phyloP scores from a whole-genome alignment of 2,113 vertebrate species.

The Ciconia boyciana region DNA sequence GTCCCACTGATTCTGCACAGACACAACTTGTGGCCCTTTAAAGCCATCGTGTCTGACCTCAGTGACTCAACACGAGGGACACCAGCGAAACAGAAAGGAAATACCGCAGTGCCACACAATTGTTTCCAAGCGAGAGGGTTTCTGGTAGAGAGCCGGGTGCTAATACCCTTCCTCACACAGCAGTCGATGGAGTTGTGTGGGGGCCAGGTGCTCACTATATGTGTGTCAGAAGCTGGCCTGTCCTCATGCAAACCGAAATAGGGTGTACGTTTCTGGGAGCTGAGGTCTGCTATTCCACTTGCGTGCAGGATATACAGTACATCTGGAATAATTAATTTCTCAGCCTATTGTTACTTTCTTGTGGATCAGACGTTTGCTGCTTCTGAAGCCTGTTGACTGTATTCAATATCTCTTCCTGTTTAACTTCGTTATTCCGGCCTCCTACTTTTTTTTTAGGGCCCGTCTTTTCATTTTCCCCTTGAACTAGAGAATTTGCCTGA shows the following conservation, averaged over 20 bases:
- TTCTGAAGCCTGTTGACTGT: conserved; percentile 3
- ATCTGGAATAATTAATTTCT: conserved; percentile 45
- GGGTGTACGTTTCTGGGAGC: background rate
- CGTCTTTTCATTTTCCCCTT: background rate
- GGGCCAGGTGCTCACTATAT: rapidly evolving
- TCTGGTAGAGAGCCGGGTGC: background rate
- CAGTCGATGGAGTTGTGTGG: background rate
- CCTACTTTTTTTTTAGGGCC: background rate
- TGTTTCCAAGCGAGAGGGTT: background rate
- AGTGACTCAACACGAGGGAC: background rate
- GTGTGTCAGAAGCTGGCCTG: background rate
- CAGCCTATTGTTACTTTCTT: conserved; percentile 28
- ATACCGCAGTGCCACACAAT: background rate
- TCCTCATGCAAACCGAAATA: background rate
- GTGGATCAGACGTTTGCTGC: background rate
- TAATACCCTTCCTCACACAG: rapidly evolving
- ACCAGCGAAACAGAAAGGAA: background rate
- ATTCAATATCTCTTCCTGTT: conserved; percentile 15
- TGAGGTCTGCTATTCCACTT: background rate
- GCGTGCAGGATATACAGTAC: background rate
- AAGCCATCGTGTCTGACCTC: background rate
- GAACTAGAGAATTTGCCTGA: background rate
- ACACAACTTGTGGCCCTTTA: background rate
- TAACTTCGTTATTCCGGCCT: background rate
- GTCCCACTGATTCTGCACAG: background rate